A percentile compares a stretch with the other conserved stretches of the same genome.
phyloP scores from a whole-genome alignment of 2,113 vertebrate genomes.

The Rhinogobius similis region DNA sequence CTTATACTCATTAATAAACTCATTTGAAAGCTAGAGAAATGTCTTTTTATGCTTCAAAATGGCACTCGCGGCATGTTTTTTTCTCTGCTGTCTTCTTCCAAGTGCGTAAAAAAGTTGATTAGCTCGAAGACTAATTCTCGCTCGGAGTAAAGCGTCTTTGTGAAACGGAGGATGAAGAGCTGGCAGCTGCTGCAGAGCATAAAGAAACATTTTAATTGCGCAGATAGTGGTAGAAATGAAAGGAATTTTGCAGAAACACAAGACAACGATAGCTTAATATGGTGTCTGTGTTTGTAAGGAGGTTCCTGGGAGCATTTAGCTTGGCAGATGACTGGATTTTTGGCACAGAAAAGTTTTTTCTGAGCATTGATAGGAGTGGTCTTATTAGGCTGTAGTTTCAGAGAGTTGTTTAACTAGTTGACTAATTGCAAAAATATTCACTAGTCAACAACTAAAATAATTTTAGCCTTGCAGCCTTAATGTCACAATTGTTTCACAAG shows the following conservation, averaged over 20 bases:
- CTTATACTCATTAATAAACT: not conserved
- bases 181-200: slow-evolving; percentile 10
- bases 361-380: too few species aligned
- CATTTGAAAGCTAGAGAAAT: not conserved
- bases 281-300: slow-evolving; percentile 23
- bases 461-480: too few species aligned
- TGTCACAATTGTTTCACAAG: too few species aligned
- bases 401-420: too few species aligned
- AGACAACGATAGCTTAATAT: slow-evolving; percentile 22
- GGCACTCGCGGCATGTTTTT: not conserved
- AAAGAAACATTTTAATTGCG: slow-evolving; percentile 35
- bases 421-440: too few species aligned
- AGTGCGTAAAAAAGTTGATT: slow-evolving; percentile 10
- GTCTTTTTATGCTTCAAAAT: not conserved
- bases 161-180: slow-evolving; percentile 10
- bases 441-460: too few species aligned
- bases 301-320: slow-evolving; percentile 8
- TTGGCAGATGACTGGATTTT: slow-evolving; percentile 29
- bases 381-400: too few species aligned
- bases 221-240: slow-evolving; percentile 4
- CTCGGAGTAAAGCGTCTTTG: slow-evolving; percentile 5
- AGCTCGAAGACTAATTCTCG: slow-evolving; percentile 16
- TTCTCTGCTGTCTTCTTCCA: not conserved
- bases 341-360: not conserved
- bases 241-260: slow-evolving; percentile 16